These are phyloP conservation scores for Danaus plexippus DNA, from an alignment of 1,140 invertebrate species.

Conservation along the genomic window DNA sequence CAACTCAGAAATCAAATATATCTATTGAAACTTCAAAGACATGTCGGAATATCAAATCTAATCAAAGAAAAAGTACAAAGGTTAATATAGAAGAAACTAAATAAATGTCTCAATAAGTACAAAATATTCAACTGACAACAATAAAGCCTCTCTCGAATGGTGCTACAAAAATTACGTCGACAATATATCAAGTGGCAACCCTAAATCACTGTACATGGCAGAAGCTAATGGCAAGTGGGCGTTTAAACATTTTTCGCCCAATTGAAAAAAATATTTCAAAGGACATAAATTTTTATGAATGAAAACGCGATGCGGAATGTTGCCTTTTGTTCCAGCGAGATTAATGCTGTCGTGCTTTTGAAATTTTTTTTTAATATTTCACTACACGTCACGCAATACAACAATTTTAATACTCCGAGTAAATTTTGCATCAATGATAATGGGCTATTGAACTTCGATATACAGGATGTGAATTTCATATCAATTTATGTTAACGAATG, in stretches of 20 bases:
- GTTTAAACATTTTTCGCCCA: slow-evolving; percentile 38
- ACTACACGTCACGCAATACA: too few relatives aligned
- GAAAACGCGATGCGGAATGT: slow-evolving; percentile 18
- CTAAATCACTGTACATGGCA: slow-evolving; percentile 41
- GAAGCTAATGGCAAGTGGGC: slow-evolving; percentile 37
- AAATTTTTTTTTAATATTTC: slow-evolving; percentile 13
- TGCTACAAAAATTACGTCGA: slow-evolving; percentile 28
- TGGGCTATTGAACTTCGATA: too few relatives aligned
- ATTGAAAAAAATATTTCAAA: slow-evolving; percentile 42
- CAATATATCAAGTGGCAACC: slow-evolving; percentile 31
- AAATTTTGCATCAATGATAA: too few relatives aligned
- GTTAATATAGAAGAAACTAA: too few relatives aligned
- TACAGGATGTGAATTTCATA: too few relatives aligned
- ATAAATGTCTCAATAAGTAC: slow-evolving; percentile 2
- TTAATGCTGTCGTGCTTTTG: slow-evolving; percentile 24
- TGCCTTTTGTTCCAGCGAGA: slow-evolving; percentile 24
- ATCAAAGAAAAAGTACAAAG: too few relatives aligned
- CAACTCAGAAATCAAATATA: too few relatives aligned
- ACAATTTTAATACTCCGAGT: too few relatives aligned
- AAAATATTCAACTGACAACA: slow-evolving; percentile 19
- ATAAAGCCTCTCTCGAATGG: slow-evolving; percentile 27
- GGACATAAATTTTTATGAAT: slow-evolving; percentile 32
- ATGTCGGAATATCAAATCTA: too few relatives aligned
- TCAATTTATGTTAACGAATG: too few relatives aligned
- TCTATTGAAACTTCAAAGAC: too few relatives aligned